These are phyloP conservation scores for Aphidius colemani DNA, from an alignment of 2,888 invertebrate genomes.

Conservation along the genomic window DNA sequence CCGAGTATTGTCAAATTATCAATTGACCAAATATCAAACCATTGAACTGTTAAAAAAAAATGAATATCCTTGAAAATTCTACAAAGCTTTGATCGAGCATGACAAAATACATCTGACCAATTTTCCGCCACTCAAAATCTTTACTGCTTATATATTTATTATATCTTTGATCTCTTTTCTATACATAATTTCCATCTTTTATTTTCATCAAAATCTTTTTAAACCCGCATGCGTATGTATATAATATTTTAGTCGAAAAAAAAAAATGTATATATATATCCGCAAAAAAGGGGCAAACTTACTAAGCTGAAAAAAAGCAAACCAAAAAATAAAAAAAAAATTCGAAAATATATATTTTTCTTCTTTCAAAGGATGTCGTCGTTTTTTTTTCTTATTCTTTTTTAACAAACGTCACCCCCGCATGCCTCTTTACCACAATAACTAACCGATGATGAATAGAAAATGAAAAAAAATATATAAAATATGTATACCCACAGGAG, in stretches of 20 bases:
- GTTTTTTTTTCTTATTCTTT: too few relatives aligned
- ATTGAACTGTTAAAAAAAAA: neutral
- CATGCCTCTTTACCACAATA: conserved; percentile 16
- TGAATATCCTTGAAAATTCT: neutral
- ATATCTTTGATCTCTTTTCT: neutral
- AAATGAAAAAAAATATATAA: too few relatives aligned
- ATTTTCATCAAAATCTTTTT: too few relatives aligned
- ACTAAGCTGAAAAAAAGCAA: conserved; percentile 18
- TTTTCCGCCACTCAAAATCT: conserved; percentile 51
- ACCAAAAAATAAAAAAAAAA: conserved; percentile 24
- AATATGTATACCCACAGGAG: conserved; percentile 10
- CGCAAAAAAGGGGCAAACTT: neutral
- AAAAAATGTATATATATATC: neutral
- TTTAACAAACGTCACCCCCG: too few relatives aligned
- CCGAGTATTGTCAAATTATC: neutral
- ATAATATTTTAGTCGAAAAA: neutral
- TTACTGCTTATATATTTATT: conserved; percentile 34
- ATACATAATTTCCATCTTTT: too few relatives aligned
- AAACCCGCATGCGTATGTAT: too few relatives aligned
- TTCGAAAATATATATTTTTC: conserved; percentile 31
- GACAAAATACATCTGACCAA: conserved; percentile 31
- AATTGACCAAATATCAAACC: conserved; percentile 16
- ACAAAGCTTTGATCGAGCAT: conserved; percentile 22
- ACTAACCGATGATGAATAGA: conserved; percentile 20
- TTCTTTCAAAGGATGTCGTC: conserved; percentile 34